These are phyloP conservation scores for Siderastrea siderea DNA, from an alignment of 92 coral and sea anemone genomes.

Conservation along the genomic window DNA sequence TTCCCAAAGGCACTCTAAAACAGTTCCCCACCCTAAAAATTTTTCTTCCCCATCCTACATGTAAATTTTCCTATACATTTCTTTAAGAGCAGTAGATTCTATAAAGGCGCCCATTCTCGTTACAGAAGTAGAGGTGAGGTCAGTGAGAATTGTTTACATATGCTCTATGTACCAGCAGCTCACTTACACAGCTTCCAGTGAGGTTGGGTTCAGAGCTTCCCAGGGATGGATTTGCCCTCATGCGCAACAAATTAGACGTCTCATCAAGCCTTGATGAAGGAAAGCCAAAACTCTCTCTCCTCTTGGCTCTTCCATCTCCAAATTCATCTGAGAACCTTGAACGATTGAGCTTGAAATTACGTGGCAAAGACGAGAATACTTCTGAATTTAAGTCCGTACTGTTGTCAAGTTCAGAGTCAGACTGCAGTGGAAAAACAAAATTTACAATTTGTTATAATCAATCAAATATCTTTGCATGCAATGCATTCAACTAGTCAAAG, in stretches of 20 bases:
- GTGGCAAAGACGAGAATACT: slow-evolving; percentile 95
- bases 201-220: slow-evolving; percentile 98
- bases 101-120: neutral
- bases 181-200: slow-evolving; percentile 95
- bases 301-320: slow-evolving; percentile 72
- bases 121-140: neutral
- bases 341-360: slow-evolving; percentile 85
- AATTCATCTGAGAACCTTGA: slow-evolving; percentile 85
- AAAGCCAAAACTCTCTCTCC: slow-evolving; percentile 88
- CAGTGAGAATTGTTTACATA: neutral
- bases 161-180: too few species aligned
- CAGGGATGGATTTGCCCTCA: slow-evolving; percentile 92
- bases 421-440: slow-evolving; percentile 18
- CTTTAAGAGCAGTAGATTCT: neutral
- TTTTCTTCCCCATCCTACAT: too few species aligned
- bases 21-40: too few species aligned
- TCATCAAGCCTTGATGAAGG: slow-evolving; percentile 84
- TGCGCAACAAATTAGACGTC: slow-evolving; percentile 90
- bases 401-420: slow-evolving; percentile 87
- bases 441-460: neutral
- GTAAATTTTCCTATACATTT: too few species aligned
- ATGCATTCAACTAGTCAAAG: too few species aligned
- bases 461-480: too few species aligned
- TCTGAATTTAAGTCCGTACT: slow-evolving; percentile 87
- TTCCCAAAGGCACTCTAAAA: too few species aligned